Percentiles rank a stretch among this genome's conserved stretches.
phyloP scores from a whole-genome alignment of 2,888 invertebrate genomes.

The Phengaris alcon region DNA sequence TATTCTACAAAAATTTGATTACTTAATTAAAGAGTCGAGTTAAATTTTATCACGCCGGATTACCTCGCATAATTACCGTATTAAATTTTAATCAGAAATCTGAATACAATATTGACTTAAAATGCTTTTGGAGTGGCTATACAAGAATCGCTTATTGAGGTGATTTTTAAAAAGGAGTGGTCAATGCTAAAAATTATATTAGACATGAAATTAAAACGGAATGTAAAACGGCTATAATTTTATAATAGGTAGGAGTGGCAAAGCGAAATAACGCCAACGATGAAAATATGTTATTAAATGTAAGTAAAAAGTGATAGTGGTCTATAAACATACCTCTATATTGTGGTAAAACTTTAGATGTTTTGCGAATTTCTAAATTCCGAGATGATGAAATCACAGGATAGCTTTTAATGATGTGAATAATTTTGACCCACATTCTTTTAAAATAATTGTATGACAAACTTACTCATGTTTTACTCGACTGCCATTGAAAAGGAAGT shows the following conservation, averaged over 20 bases:
- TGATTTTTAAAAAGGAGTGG: too few species aligned
- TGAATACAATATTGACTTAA: not conserved
- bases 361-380: not conserved
- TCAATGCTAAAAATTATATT: too few species aligned
- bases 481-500: not conserved
- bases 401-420: too few species aligned
- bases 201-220: too few species aligned
- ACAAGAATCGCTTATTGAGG: too few species aligned
- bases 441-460: not conserved
- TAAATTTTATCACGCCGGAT: constrained; percentile 17
- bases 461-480: not conserved
- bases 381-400: not conserved
- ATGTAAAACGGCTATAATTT: too few species aligned
- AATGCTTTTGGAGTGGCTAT: not conserved
- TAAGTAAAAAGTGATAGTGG: too few species aligned
- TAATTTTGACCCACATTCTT: not conserved
- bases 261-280: too few species aligned
- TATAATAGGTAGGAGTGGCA: too few species aligned
- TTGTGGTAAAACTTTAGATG: not conserved
- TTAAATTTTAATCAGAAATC: constrained; percentile 20
- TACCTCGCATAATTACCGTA: constrained; percentile 19
- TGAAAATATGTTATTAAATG: too few species aligned
- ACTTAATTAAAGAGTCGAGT: constrained; percentile 18
- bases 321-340: too few species aligned
- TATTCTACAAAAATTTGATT: constrained; percentile 5